Evolutionary conservation across 92 coral and sea anemone genomes (phyloP), one percentile per base, ranked within the genome.

Genomic region (Epizoanthus fatuus): DNA sequence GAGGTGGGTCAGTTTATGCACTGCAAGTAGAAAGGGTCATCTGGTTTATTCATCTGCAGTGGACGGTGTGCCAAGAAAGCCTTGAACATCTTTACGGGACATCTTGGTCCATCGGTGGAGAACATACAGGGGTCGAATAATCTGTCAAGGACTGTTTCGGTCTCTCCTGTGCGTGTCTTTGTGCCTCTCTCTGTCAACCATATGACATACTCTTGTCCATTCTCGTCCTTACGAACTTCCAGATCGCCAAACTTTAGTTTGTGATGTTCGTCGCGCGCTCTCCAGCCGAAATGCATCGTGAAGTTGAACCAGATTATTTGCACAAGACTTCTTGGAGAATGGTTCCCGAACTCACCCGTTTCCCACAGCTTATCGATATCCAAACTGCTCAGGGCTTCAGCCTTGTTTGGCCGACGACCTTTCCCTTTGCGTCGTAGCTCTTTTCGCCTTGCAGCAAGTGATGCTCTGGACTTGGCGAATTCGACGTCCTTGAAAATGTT

Each of bases 161-260:
- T 73, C 45, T 82, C 92, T 1, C 87, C 84, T 16, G 91, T 81
- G 39, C 91, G 83, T 4, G 87, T 82, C 56, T 88, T 88, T 62
- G 73, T 69, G 12, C 86, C 86, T 29, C 90, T 57, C 11, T 70
- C 91, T 0, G 45, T 72, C 7, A 49, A 39, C 91, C 87, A 88
- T 25, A 72, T 83, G 4, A 83, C 73, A 13, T 83, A 83, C 64
- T 83, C 88, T 57, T 13, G 52, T 25, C 86, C 86, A 16, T 72
- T 32, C 47, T 88, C 80, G 84, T 88, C 92, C 8, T 69, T 0
- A 45, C 70, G 76, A 51, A 74, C 68, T 44, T 49, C 29, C 5
- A 83, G 5, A 72, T 88, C 88, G 3, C 85, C 88, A 75, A 44
- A 58, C 19, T 60, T 81, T 17, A 63, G 69, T 63, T 63, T 63